Conservation (phyloP, 2,888 invertebrate species). For the Quadriops clusia region DNA sequence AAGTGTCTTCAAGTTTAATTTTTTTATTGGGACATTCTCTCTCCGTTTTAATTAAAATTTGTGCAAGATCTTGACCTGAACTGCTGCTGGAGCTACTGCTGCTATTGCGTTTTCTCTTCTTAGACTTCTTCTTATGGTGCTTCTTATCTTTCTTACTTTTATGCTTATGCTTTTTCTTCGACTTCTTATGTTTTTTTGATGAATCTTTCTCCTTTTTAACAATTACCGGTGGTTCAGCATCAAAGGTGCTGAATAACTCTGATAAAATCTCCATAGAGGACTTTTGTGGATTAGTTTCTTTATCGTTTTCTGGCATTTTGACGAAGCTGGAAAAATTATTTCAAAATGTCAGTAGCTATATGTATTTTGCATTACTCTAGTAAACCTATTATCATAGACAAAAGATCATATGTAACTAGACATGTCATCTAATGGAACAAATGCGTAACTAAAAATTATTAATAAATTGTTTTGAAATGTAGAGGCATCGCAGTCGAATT, state of each 20-base stretch:
- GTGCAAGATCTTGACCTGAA: constrained; percentile 28
- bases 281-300: constrained; percentile 34
- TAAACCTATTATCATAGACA: too few species aligned
- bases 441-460: too few species aligned
- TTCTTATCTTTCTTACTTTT: constrained; percentile 44
- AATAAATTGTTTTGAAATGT: too few species aligned
- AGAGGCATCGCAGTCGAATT: too few species aligned
- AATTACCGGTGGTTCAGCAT: constrained; percentile 52
- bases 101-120: constrained; percentile 30
- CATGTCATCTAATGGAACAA: too few species aligned
- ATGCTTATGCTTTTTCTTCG: constrained; percentile 49
- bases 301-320: constrained; percentile 15
- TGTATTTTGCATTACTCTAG: too few species aligned
- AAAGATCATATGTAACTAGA: too few species aligned
- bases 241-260: constrained; percentile 68
- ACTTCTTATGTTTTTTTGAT: constrained; percentile 40
- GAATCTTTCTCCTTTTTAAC: constrained; percentile 31
- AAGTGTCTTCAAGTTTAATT: constrained; percentile 27
- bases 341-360: constrained; percentile 5
- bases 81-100: constrained; percentile 26
- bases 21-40: constrained; percentile 26
- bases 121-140: constrained; percentile 38
- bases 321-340: constrained; percentile 2
- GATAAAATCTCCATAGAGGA: constrained; percentile 71
- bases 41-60: constrained; percentile 31